Evolutionary conservation across 1,140 invertebrate species (phyloP), one percentile per base, ranked within the genome.

Genomic region (Zaprionus tsacasi): DNA sequence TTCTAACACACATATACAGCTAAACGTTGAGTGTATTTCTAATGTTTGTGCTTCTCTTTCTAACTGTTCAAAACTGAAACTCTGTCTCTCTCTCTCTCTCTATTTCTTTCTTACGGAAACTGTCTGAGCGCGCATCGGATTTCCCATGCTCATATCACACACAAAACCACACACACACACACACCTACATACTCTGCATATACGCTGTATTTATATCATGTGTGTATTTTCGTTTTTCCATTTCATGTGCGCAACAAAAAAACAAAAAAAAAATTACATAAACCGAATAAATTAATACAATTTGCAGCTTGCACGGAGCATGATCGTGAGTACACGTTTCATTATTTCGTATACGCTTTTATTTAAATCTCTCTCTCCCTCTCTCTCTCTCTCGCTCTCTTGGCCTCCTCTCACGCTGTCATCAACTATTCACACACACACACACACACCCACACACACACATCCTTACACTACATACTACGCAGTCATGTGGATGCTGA

Each of bases 271-370:
- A 74, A 81, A 82, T 67, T 52, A 61, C 66, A 67, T 67, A 70
- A 70, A 68, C 7, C 64, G 55, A 69, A 69, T 57, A 69, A 63
- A 74, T 57, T 74, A 70, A 74, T 69, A 82, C 77, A 89, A 89
- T 73, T 92, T 79, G 93, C 95, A 96, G 95, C 95, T 96, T 95
- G 95, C 95, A 95, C 95, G 95, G 95, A 96, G 95, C 95, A 96
- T 96, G 95, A 95, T 96, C 94, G 95, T 96, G 95, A 96, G 95
- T 96, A 96, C 94, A 92, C 91, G 82, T 92, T 91, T 89, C 87
- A 81, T 85, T 81, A 85, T 81, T 89, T 89, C 66, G 55, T 59
- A 81, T 48, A 63, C 70, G 78, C 3, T 85, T 85, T 85, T 70
- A 60, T 77, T 70, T 73, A 33, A 58, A 64, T 63, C 65, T 64